Evolutionary conservation across 1,140 invertebrate genomes (phyloP).

Genomic region (Wiebesia pumilae): DNA sequence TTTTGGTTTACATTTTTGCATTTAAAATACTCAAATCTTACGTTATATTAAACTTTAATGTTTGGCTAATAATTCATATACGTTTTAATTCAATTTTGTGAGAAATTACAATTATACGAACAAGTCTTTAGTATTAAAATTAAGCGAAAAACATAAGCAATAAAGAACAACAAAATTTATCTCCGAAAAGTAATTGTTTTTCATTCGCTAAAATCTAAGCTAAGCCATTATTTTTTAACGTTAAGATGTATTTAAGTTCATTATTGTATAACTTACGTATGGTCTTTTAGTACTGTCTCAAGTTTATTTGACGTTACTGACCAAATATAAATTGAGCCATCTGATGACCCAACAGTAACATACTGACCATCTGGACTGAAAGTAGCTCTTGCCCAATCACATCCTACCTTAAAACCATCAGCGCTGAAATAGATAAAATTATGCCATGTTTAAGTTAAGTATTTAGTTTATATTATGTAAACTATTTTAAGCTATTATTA

Average conservation of each 20-base stretch:
- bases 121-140: not conserved
- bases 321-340: conserved; percentile 95
- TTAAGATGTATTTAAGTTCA: not conserved
- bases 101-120: conserved; percentile 8
- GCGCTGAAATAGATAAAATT: conserved; percentile 80
- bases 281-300: conserved; percentile 90
- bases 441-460: too few species aligned
- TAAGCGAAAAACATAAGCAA: not conserved
- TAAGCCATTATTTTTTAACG: not conserved
- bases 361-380: conserved; percentile 94
- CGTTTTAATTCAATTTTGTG: not conserved
- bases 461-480: not conserved
- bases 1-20: not conserved
- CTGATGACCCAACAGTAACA: conserved; percentile 91
- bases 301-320: conserved; percentile 86
- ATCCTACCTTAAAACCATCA: conserved; percentile 95
- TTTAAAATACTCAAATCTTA: not conserved
- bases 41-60: not conserved
- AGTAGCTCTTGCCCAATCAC: conserved; percentile 93
- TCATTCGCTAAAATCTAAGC: not conserved
- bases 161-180: not conserved
- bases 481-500: not conserved
- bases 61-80: not conserved
- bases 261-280: conserved; percentile 81
- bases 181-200: not conserved